phyloP scores from a whole-genome alignment of 2,113 vertebrate species.

The Xiphorhynchus elegans region DNA sequence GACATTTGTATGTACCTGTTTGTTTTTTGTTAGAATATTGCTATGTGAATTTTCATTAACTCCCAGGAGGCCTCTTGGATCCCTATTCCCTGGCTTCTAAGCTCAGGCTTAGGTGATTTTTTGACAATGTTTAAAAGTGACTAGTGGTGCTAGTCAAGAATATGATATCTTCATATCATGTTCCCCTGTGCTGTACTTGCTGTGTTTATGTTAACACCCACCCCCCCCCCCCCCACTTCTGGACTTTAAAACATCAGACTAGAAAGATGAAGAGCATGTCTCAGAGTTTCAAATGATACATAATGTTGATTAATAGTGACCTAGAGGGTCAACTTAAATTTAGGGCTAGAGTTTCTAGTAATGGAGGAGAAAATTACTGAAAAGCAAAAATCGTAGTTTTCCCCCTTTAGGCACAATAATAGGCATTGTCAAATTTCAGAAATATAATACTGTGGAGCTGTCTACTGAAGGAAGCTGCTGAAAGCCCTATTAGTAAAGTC shows the following conservation, averaged over 20 bases:
- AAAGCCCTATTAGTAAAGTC: constrained; percentile 62
- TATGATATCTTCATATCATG: neutral
- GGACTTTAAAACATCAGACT: neutral
- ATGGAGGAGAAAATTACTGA: constrained; percentile 54
- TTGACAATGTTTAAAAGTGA: neutral
- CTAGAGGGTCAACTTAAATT: constrained; percentile 54
- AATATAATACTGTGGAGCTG: constrained; percentile 21
- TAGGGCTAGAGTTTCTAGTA: constrained; percentile 55
- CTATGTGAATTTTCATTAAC: neutral
- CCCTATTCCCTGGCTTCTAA: neutral
- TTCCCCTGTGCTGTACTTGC: neutral
- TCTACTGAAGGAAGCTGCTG: constrained; percentile 29
- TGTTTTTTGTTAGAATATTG: neutral
- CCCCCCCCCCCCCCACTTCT: neutral
- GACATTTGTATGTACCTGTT: neutral
- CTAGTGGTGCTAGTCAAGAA: neutral
- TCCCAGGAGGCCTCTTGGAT: neutral
- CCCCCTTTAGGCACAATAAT: constrained; percentile 43
- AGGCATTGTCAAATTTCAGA: constrained; percentile 57
- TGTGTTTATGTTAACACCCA: neutral
- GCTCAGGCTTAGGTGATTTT: neutral
- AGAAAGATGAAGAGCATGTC: constrained; percentile 6
- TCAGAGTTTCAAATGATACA: constrained; percentile 41
- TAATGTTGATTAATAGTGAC: constrained; percentile 30
- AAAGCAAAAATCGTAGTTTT: constrained; percentile 26